Conservation (phyloP, 2,888 invertebrate genomes). For the Lepidochitona cinerea region DNA sequence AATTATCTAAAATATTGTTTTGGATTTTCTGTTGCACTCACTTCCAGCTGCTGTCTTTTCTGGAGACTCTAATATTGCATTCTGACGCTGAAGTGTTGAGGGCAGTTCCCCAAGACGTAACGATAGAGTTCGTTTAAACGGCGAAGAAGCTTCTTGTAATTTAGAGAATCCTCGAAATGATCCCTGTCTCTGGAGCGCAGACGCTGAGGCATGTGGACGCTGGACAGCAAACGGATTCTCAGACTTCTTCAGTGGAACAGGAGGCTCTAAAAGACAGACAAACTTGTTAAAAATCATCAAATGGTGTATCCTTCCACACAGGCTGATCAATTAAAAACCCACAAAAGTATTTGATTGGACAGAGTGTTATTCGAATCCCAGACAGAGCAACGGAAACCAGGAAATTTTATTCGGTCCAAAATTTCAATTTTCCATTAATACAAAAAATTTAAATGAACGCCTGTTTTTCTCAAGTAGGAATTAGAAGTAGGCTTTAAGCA, state of each 20-base stretch:
- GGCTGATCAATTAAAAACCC: too few relatives aligned
- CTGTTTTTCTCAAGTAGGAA: too few relatives aligned
- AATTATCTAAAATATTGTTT: slow-evolving; percentile 12
- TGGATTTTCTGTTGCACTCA: background rate
- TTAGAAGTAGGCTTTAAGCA: too few relatives aligned
- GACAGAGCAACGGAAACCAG: too few relatives aligned
- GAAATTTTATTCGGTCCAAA: too few relatives aligned
- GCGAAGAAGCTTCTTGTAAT: slow-evolving; percentile 66
- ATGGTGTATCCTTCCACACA: too few relatives aligned
- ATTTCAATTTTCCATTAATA: too few relatives aligned
- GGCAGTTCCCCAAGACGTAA: slow-evolving; percentile 95
- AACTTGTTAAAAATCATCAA: too few relatives aligned
- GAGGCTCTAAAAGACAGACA: slow-evolving; percentile 72
- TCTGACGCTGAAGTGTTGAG: slow-evolving; percentile 88
- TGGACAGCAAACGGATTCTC: slow-evolving; percentile 79
- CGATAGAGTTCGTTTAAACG: slow-evolving; percentile 97
- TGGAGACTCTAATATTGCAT: slow-evolving; percentile 56
- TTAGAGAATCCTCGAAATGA: slow-evolving; percentile 88
- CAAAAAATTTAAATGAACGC: too few relatives aligned
- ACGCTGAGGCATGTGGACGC: slow-evolving; percentile 91
- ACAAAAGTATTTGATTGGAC: too few relatives aligned
- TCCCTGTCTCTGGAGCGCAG: slow-evolving; percentile 94
- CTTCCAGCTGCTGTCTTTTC: slow-evolving; percentile 25
- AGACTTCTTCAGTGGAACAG: slow-evolving; percentile 73
- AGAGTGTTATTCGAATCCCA: too few relatives aligned